phyloP scores from a whole-genome alignment of 2,113 vertebrate genomes.

The Tamias sibiricus region DNA sequence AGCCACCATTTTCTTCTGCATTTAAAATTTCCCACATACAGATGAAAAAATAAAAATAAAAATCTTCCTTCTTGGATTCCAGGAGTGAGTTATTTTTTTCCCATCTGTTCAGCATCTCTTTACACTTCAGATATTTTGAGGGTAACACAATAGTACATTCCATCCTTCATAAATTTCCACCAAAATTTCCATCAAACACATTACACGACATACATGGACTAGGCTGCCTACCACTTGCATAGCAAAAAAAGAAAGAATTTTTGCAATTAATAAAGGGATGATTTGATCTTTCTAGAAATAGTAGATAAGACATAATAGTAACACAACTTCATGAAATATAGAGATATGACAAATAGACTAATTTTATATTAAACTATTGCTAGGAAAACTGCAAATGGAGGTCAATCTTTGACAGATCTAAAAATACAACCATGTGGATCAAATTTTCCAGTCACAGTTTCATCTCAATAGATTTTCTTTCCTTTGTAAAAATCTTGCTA shows the following conservation, averaged over 20 bases:
- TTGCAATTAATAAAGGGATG: neutral
- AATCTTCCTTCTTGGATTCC: constrained; percentile 57
- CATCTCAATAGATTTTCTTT: constrained; percentile 62
- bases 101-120: constrained; percentile 67
- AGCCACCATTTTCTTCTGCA: constrained; percentile 59
- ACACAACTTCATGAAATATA: constrained; percentile 33
- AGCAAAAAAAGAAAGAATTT: constrained; percentile 25
- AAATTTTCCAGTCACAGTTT: constrained; percentile 74
- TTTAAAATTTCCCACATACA: constrained; percentile 61
- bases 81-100: neutral
- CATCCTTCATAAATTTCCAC: constrained; percentile 40
- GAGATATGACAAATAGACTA: constrained; percentile 45
- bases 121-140: constrained; percentile 45
- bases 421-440: constrained; percentile 69
- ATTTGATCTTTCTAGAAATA: constrained; percentile 14
- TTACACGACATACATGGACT: neutral
- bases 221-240: neutral
- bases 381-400: constrained; percentile 60
- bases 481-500: constrained; percentile 62
- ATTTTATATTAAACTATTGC: constrained; percentile 60
- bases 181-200: constrained; percentile 22
- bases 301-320: neutral
- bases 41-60: constrained; percentile 32
- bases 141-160: constrained; percentile 46
- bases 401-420: constrained; percentile 69